phyloP scores from a whole-genome alignment of 2,113 vertebrate species.

The Papio anubis region DNA sequence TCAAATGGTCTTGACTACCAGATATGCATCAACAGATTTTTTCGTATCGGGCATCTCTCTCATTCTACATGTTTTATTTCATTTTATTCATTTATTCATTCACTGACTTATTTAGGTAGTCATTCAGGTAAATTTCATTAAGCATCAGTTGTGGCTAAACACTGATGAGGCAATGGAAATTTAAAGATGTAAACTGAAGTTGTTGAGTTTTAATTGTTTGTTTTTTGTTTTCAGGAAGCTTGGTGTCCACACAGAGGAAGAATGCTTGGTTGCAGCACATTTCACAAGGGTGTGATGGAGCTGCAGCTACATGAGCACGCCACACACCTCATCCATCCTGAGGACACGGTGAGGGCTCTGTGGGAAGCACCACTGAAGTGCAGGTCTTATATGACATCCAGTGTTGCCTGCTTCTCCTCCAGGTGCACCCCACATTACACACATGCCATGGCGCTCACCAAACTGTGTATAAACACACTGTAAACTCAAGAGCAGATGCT shows the following conservation, averaged over 20 bases:
- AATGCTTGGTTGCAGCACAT: not conserved
- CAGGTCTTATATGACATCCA: accelerated
- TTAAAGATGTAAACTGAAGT: not conserved
- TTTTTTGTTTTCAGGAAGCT: not conserved
- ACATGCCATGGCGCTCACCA: not conserved
- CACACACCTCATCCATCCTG: not conserved
- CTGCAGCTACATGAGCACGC: accelerated
- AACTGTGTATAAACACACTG: accelerated
- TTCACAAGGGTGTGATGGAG: not conserved
- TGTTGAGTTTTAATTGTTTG: not conserved
- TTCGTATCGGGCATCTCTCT: not conserved
- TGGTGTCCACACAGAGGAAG: no score
- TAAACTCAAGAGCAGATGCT: not conserved
- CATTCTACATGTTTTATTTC: not conserved
- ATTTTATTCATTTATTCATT: not conserved
- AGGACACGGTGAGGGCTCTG: accelerated
- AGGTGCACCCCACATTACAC: accelerated
- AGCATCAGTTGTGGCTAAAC: not conserved
- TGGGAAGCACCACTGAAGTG: accelerated
- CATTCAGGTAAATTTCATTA: not conserved
- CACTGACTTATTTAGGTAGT: not conserved
- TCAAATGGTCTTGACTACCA: not conserved
- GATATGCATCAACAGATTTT: not conserved
- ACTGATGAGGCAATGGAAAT: not conserved
- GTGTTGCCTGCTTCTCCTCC: accelerated